phyloP scores from a whole-genome alignment of 2,113 vertebrate species.

The Pimephales promelas region DNA sequence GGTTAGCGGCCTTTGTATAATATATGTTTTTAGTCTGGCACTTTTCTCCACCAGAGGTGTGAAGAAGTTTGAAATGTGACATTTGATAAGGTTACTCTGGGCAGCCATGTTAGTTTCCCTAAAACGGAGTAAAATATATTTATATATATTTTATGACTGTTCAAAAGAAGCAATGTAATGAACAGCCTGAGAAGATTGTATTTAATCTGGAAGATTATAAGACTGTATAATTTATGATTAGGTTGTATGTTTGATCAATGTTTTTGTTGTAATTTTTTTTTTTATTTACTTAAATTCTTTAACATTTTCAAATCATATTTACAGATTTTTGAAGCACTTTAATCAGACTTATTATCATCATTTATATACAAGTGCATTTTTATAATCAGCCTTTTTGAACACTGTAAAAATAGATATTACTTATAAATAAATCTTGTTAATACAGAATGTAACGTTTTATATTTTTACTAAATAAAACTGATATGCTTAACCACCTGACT shows the following conservation, averaged over 20 bases:
- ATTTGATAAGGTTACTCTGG: conserved; percentile 10
- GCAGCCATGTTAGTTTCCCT: background rate
- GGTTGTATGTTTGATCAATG: background rate
- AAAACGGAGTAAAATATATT: background rate
- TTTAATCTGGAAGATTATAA: background rate
- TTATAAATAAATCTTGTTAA: background rate
- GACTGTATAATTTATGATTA: background rate
- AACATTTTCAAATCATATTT: background rate
- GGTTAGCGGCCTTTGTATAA: conserved; percentile 72
- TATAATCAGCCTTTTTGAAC: background rate
- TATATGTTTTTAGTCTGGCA: conserved; percentile 79
- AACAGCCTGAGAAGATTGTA: background rate
- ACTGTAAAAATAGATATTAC: background rate
- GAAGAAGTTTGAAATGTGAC: conserved; percentile 36
- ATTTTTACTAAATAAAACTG: background rate
- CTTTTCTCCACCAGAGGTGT: conserved; percentile 64
- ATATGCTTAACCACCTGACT: background rate
- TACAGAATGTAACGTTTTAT: background rate
- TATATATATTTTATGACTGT: background rate
- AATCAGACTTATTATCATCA: background rate
- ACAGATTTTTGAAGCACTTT: background rate
- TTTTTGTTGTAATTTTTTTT: background rate
- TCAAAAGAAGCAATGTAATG: background rate
- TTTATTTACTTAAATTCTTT: no score
- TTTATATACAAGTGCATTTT: background rate